Conservation (phyloP, 2,888 invertebrate species). For the Protonemura montana region DNA sequence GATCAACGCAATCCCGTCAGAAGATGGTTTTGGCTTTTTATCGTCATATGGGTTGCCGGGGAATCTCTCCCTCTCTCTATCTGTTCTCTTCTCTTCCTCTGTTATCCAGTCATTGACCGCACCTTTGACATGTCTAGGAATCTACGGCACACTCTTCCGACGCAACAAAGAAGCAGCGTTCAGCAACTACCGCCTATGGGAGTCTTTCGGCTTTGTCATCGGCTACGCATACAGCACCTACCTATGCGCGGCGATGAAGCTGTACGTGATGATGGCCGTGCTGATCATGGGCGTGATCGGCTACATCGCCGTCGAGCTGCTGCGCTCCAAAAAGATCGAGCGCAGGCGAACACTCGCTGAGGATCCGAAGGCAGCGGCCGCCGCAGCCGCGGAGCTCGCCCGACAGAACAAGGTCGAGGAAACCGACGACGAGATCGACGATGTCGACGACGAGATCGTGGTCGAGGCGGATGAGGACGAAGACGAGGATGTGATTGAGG, state of each 20-base stretch:
- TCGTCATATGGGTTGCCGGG: no score
- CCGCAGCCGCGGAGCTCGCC: conserved; percentile 71
- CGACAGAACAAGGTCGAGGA: conserved; percentile 65
- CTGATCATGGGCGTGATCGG: conserved; percentile 77
- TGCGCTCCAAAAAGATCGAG: conserved; percentile 82
- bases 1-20: no score
- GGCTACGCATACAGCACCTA: conserved; percentile 90
- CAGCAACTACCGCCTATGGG: conserved; percentile 90
- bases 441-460: conserved; percentile 87
- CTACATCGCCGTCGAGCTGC: conserved; percentile 81
- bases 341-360: conserved; percentile 78
- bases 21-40: no score
- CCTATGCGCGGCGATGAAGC: conserved; percentile 84
- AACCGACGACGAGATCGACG: conserved; percentile 86
- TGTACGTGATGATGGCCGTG: conserved; percentile 83
- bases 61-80: no score
- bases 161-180: conserved; percentile 92
- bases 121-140: no score
- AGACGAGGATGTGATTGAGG: conserved; percentile 14
- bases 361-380: conserved; percentile 68
- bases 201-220: conserved; percentile 87
- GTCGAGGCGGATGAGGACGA: conserved; percentile 57
- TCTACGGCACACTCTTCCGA: conserved; percentile 86
- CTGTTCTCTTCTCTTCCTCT: no score
- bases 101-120: no score